Percentiles rank a stretch among this genome's conserved stretches.
These are phyloP conservation scores for Tenthredo livida DNA, from an alignment of 2,888 invertebrate genomes.

Conservation along the genomic window DNA sequence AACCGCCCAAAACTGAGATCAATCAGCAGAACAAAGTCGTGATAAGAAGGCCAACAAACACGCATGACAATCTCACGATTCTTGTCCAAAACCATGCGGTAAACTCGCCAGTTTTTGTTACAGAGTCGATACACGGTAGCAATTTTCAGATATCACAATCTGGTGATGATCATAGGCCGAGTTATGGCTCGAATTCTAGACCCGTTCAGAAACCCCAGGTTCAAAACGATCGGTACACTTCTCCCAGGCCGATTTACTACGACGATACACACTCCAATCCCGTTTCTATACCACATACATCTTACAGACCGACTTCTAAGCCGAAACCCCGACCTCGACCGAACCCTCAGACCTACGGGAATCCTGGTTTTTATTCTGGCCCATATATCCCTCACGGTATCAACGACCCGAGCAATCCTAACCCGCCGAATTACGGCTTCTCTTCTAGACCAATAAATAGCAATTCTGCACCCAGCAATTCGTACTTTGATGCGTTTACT, in stretches of 20 bases:
- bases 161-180: not conserved
- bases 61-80: constrained; percentile 71
- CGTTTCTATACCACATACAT: constrained; percentile 10
- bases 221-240: constrained; percentile 15
- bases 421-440: constrained; percentile 68
- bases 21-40: constrained; percentile 70
- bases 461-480: constrained; percentile 64
- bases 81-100: constrained; percentile 73
- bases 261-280: constrained; percentile 32
- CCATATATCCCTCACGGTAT: constrained; percentile 65
- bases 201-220: not conserved
- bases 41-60: constrained; percentile 67
- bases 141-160: constrained; percentile 59
- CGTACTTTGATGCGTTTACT: constrained; percentile 55
- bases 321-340: constrained; percentile 48
- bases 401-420: constrained; percentile 70
- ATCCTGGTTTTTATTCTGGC: constrained; percentile 1
- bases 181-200: not conserved
- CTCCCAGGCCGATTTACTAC: constrained; percentile 42
- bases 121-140: constrained; percentile 68
- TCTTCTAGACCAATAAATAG: constrained; percentile 59
- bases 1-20: constrained; percentile 67
- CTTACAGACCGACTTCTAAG: constrained; percentile 2
- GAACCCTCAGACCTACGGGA: constrained; percentile 49
- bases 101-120: constrained; percentile 71